These are phyloP conservation scores for Apostichopus parvimensis DNA, from an alignment of 35 echinoderm and acorn worm genomes.

Conservation along the genomic window DNA sequence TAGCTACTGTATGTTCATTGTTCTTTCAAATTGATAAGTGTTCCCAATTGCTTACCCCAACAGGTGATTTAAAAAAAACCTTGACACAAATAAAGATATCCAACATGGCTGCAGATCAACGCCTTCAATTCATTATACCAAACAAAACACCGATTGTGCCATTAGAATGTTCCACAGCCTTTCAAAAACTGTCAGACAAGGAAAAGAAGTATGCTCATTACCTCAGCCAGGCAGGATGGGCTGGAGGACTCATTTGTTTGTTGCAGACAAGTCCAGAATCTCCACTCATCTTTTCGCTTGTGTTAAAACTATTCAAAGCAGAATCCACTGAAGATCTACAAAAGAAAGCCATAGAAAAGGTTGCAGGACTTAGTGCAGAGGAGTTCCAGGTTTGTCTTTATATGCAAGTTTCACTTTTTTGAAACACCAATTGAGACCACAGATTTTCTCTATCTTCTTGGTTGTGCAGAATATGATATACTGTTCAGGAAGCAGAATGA, in stretches of 20 bases:
- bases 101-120: constrained; percentile 32
- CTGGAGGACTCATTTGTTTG: constrained; percentile 83
- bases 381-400: constrained; percentile 13
- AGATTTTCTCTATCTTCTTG: no score
- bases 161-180: constrained; percentile 84
- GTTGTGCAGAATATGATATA: no score
- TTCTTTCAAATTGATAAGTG: no score
- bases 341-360: constrained; percentile 54
- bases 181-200: constrained; percentile 64
- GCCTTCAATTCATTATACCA: constrained; percentile 84
- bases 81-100: background rate
- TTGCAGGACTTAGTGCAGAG: background rate
- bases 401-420: background rate
- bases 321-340: constrained; percentile 63
- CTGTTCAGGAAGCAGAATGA: no score
- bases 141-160: constrained; percentile 75
- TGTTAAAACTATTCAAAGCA: constrained; percentile 86
- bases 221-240: constrained; percentile 78
- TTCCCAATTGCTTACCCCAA: no score
- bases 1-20: no score
- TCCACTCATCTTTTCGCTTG: constrained; percentile 78
- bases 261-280: constrained; percentile 91
- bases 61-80: no score
- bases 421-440: no score
- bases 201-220: constrained; percentile 96